Percentiles rank a stretch among this genome's conserved stretches.
Conservation (phyloP, 2,113 vertebrate species). For the Propithecus coquereli region DNA sequence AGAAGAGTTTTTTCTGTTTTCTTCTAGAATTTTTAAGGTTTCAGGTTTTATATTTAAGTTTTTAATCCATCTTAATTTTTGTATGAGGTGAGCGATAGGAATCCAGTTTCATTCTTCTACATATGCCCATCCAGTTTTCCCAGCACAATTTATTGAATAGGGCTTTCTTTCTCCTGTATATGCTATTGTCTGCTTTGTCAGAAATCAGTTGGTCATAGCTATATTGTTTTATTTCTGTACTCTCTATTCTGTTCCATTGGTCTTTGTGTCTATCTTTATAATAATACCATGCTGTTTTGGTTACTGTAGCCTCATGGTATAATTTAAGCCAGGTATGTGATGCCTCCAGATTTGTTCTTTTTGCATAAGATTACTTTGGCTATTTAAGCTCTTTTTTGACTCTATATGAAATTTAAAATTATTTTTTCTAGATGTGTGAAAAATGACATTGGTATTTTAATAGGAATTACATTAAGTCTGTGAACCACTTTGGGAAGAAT, state of each 20-base stretch:
- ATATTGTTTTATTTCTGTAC: neutral
- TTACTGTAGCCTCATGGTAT: neutral
- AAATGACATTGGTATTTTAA: neutral
- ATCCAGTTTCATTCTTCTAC: neutral
- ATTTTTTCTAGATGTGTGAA: neutral
- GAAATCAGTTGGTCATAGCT: neutral
- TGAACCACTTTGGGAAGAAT: neutral
- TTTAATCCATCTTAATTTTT: neutral
- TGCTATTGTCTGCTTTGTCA: neutral
- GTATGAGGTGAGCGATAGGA: neutral
- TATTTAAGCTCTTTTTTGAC: neutral
- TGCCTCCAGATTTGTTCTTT: neutral
- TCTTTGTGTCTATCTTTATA: neutral
- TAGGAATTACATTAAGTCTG: neutral
- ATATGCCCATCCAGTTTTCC: neutral
- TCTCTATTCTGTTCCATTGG: neutral
- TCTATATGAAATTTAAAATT: neutral
- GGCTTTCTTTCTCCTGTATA: too few species aligned
- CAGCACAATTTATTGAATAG: neutral
- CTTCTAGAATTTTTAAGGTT: neutral
- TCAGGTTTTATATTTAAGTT: neutral
- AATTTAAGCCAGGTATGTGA: neutral
- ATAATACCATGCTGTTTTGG: neutral
- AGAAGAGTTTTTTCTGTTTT: neutral
- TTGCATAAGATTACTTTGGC: neutral